Evolutionary conservation across 1,140 invertebrate species (phyloP).

Genomic region (Camponotus pennsylvanicus): DNA sequence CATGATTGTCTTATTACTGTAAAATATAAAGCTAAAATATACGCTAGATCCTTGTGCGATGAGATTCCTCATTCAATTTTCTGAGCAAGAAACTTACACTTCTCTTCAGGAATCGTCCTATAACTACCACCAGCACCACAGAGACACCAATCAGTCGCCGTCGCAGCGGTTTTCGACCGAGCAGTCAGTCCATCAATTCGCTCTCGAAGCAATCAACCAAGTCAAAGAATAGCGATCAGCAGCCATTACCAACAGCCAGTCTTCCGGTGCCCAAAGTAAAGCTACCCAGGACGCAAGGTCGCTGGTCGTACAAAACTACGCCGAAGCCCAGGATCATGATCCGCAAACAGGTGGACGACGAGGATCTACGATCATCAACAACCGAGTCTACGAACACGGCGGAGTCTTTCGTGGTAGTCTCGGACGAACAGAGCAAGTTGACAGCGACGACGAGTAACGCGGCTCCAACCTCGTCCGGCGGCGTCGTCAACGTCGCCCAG

Average conservation of each 20-base stretch:
- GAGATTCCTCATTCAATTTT: not conserved
- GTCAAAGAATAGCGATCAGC: conserved; percentile 70
- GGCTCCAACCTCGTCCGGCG: conserved; percentile 80
- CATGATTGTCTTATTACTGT: not conserved
- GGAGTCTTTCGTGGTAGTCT: conserved; percentile 58
- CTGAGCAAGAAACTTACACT: not conserved
- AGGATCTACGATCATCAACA: conserved; percentile 84
- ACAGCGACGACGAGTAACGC: conserved; percentile 81
- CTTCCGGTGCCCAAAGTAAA: conserved; percentile 88
- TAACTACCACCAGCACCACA: conserved; percentile 78
- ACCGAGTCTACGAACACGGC: conserved; percentile 67
- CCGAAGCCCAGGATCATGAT: conserved; percentile 94
- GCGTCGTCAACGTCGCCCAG: conserved; percentile 71
- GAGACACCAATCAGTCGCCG: conserved; percentile 79
- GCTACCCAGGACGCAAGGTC: conserved; percentile 91
- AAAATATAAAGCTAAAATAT: not conserved
- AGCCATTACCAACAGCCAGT: conserved; percentile 24
- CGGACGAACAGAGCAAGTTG: conserved; percentile 64
- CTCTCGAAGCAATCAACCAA: conserved; percentile 73
- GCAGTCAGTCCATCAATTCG: conserved; percentile 69
- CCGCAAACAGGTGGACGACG: conserved; percentile 89
- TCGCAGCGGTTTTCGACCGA: conserved; percentile 81
- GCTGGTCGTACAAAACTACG: conserved; percentile 95
- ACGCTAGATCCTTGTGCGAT: not conserved
- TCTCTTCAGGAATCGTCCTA: conserved; percentile 78